phyloP scores from a whole-genome alignment of 2,797 vertebrate species.

The Geotrypetes seraphini region DNA sequence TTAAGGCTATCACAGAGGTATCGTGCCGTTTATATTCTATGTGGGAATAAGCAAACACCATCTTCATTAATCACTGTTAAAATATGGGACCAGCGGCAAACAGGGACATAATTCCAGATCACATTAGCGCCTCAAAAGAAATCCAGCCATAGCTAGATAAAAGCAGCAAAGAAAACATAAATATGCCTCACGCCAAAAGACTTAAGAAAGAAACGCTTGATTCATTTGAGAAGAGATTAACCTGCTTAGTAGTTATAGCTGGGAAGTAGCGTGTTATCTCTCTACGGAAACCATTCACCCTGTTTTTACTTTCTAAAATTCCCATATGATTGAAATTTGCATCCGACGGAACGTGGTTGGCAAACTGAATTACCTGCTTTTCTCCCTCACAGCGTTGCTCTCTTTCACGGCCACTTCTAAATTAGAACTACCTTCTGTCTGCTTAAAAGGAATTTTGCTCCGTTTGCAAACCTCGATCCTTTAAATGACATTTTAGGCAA shows the following conservation, averaged over 20 bases:
- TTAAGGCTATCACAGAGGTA: not conserved
- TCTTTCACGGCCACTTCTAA: not conserved
- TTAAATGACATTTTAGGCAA: not conserved
- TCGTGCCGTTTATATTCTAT: not conserved
- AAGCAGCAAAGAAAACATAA: not conserved
- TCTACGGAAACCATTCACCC: not conserved
- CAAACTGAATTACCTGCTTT: not conserved
- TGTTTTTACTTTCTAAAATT: constrained; percentile 15
- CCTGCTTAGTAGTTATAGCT: not conserved
- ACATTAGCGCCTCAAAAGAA: not conserved
- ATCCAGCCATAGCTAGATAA: not conserved
- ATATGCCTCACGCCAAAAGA: not conserved
- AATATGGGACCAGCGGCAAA: too few relatives aligned
- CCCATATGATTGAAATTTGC: constrained; percentile 2
- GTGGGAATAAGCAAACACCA: not conserved
- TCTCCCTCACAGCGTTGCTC: not conserved
- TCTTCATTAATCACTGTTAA: not conserved
- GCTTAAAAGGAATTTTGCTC: not conserved
- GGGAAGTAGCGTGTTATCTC: not conserved
- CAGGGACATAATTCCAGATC: not conserved
- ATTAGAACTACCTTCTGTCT: not conserved
- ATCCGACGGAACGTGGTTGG: constrained; percentile 1
- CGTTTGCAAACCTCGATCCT: not conserved
- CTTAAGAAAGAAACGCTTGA: constrained; percentile 9
- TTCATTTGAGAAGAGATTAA: constrained; percentile 6